Percentiles rank a stretch among this genome's conserved stretches.
Conservation (phyloP, 2,113 vertebrate genomes). For the Anolis carolinensis region DNA sequence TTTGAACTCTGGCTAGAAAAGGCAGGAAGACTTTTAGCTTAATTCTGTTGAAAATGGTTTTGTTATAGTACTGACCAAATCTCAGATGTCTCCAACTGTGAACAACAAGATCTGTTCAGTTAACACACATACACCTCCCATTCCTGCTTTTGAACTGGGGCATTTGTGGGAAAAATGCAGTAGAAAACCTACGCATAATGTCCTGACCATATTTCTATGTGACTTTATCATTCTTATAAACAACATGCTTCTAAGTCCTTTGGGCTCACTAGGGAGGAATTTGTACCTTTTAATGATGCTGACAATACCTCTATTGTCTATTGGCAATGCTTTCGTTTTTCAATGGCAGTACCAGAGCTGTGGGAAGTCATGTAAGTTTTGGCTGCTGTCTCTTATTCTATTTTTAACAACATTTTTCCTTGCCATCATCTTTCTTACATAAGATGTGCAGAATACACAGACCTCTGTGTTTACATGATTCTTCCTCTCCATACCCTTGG, state of each 20-base stretch:
- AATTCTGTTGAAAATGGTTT: constrained; percentile 53
- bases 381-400: constrained; percentile 16
- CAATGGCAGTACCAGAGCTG: constrained; percentile 51
- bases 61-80: background rate
- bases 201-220: constrained; percentile 23
- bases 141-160: constrained; percentile 34
- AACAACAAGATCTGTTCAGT: constrained; percentile 60
- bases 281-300: constrained; percentile 5
- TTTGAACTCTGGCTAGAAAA: accelerated
- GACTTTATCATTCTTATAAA: constrained; percentile 6
- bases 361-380: constrained; percentile 51
- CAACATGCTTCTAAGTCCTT: background rate
- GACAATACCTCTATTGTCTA: background rate
- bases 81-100: constrained; percentile 61
- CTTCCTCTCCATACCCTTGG: background rate
- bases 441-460: constrained; percentile 23
- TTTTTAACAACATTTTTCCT: constrained; percentile 62
- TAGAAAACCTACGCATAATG: constrained; percentile 17
- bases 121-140: constrained; percentile 1
- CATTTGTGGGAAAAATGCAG: background rate
- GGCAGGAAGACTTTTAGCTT: constrained; percentile 42
- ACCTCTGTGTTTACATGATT: background rate
- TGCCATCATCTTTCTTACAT: background rate
- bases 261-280: constrained; percentile 11
- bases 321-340: constrained; percentile 14